Percentiles rank a stretch among this genome's conserved stretches.
These are phyloP conservation scores for Cichlasoma orientale DNA, from an alignment of 2,797 vertebrate species.

Conservation along the genomic window DNA sequence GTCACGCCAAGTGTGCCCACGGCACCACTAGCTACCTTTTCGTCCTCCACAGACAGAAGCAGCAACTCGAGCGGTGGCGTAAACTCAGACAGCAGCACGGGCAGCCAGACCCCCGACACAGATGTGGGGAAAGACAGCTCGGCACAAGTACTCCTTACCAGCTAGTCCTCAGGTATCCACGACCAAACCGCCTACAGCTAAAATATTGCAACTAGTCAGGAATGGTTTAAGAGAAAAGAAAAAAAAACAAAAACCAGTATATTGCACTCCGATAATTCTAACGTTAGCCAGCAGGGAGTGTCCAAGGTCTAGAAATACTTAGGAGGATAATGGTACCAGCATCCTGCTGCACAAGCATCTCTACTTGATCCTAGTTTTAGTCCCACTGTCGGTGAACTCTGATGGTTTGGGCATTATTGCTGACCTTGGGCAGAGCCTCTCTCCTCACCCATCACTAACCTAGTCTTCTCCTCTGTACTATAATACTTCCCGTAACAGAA, in stretches of 20 bases:
- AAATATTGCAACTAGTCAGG: conserved; percentile 12
- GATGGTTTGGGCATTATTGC: conserved; percentile 44
- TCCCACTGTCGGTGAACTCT: not conserved
- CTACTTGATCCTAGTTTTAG: conserved; percentile 15
- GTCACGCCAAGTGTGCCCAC: conserved; percentile 72
- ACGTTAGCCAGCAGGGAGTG: conserved; percentile 71
- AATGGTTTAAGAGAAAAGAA: conserved; percentile 10
- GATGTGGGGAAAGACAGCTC: conserved; percentile 74
- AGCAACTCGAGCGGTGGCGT: conserved; percentile 30
- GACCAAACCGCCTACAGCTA: conserved; percentile 30
- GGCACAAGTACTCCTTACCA: conserved; percentile 64
- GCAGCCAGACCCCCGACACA: conserved; percentile 54
- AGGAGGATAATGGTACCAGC: conserved; percentile 28
- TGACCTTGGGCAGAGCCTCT: conserved; percentile 54
- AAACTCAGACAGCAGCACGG: conserved; percentile 46
- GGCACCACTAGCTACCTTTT: conserved; percentile 82
- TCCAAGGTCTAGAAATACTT: conserved; percentile 46
- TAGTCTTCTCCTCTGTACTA: conserved; percentile 76
- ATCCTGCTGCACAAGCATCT: conserved; percentile 17
- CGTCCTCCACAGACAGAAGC: conserved; percentile 76
- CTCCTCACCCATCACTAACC: conserved; percentile 62
- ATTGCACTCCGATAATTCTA: conserved; percentile 69
- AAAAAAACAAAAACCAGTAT: conserved; percentile 19
- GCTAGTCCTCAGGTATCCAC: conserved; percentile 72
- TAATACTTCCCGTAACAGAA: conserved; percentile 70